phyloP scores from a whole-genome alignment of 1,140 invertebrate genomes.

The Drosophila watanabei region DNA sequence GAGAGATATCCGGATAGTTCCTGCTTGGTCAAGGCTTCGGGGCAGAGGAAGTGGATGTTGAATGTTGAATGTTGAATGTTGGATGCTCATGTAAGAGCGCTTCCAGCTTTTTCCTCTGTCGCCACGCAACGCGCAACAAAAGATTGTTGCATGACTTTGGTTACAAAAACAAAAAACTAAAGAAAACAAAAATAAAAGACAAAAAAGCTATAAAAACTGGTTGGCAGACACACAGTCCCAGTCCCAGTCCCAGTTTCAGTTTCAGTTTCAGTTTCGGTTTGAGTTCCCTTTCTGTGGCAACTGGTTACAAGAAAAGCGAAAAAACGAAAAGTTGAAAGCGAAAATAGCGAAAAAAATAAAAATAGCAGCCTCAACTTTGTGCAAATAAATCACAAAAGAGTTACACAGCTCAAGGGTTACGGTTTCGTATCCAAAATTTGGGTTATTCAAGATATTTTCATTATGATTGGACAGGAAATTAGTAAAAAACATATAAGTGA shows the following conservation, averaged over 20 bases:
- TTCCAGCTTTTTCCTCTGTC: constrained; percentile 27
- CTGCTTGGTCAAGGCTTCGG: constrained; percentile 41
- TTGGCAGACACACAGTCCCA: constrained; percentile 32
- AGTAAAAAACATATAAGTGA: not conserved
- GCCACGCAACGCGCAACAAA: constrained; percentile 28
- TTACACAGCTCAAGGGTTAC: not conserved
- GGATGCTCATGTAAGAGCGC: constrained; percentile 36
- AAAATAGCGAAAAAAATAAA: constrained; percentile 32
- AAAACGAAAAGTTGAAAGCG: constrained; percentile 23
- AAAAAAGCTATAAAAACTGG: constrained; percentile 34
- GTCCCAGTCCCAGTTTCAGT: constrained; percentile 5
- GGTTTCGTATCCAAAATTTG: not conserved
- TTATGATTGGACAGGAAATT: not conserved
- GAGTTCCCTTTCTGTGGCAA: constrained; percentile 36
- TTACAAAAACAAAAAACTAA: constrained; percentile 13
- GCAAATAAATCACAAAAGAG: constrained; percentile 47
- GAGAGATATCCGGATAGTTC: constrained; percentile 17
- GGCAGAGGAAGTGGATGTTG: constrained; percentile 9
- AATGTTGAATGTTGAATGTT: not conserved
- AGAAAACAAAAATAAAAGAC: not conserved
- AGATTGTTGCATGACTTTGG: constrained; percentile 35
- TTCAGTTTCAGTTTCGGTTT: not conserved
- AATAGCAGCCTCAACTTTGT: constrained; percentile 38
- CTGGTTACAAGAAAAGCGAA: constrained; percentile 42
- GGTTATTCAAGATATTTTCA: not conserved